phyloP scores from a whole-genome alignment of 2,797 vertebrate genomes.

The Novumbra hubbsi region DNA sequence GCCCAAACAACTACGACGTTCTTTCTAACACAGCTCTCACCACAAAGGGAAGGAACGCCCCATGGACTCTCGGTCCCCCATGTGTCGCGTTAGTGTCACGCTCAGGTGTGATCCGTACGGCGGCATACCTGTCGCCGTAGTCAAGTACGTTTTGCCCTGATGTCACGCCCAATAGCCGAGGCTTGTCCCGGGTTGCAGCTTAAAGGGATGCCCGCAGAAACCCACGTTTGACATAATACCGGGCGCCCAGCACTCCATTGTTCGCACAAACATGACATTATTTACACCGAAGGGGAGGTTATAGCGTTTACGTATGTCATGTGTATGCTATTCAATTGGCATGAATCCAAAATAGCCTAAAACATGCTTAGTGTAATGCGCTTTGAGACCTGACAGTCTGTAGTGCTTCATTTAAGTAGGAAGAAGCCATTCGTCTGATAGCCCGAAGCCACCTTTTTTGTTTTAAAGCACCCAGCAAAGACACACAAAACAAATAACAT shows the following conservation, averaged over 20 bases:
- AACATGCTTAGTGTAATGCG: neutral
- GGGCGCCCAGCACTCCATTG: neutral
- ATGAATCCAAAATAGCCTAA: neutral
- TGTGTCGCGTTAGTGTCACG: conserved; percentile 22
- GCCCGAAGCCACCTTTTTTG: neutral
- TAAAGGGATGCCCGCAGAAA: neutral
- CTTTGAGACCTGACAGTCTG: neutral
- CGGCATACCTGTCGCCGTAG: conserved; percentile 10
- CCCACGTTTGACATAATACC: neutral
- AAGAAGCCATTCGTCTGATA: neutral
- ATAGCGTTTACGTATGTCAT: neutral
- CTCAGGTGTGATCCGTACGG: conserved; percentile 55
- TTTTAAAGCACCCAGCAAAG: neutral
- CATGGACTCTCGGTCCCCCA: neutral
- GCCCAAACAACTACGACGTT: neutral
- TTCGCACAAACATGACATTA: neutral
- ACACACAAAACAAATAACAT: neutral
- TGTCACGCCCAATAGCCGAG: conserved; percentile 64
- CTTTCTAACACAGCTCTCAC: neutral
- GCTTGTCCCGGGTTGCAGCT: conserved; percentile 30
- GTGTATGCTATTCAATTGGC: neutral
- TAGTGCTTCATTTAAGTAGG: neutral
- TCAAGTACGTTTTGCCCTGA: conserved; percentile 28
- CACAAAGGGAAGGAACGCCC: neutral
- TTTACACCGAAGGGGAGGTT: neutral